Percentiles rank a stretch among this genome's conserved stretches.
These are phyloP conservation scores for Mesocricetus auratus DNA, from an alignment of 2,113 vertebrate genomes.

Conservation along the genomic window DNA sequence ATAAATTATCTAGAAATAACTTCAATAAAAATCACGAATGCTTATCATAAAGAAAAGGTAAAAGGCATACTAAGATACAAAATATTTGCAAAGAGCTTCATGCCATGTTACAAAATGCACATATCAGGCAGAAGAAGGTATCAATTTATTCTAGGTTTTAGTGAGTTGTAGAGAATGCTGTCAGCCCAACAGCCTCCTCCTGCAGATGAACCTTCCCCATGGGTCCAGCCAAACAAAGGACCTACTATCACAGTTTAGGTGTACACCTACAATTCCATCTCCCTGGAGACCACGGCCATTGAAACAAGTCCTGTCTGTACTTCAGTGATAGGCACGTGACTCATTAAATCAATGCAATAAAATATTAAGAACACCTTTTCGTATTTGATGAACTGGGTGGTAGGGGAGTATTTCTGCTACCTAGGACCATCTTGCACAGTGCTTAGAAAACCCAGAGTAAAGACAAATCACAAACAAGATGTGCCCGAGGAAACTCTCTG, in stretches of 20 bases:
- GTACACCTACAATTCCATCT: not conserved
- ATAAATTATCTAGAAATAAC: slow-evolving; percentile 45
- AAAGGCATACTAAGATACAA: not conserved
- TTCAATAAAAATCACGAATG: slow-evolving; percentile 2
- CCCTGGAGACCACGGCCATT: not conserved
- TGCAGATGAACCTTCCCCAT: not conserved
- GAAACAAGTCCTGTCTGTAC: not conserved
- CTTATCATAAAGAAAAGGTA: slow-evolving; percentile 9
- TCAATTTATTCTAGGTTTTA: not conserved
- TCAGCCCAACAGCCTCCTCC: not conserved
- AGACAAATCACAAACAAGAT: not conserved
- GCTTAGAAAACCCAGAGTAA: not conserved
- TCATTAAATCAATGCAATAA: not conserved
- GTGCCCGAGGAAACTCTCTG: not conserved
- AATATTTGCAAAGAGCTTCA: not conserved
- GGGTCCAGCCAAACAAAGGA: not conserved
- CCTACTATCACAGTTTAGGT: not conserved
- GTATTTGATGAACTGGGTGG: not conserved
- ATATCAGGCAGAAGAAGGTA: not conserved
- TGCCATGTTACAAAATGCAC: not conserved
- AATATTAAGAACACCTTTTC: not conserved
- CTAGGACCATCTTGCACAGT: no score
- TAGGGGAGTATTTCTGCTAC: not conserved
- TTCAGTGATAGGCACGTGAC: not conserved
- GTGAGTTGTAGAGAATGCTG: not conserved